Percentiles rank a stretch among this genome's conserved stretches.
These are phyloP conservation scores for Rhagologus leucostigma DNA, from an alignment of 2,113 vertebrate species.

Conservation along the genomic window DNA sequence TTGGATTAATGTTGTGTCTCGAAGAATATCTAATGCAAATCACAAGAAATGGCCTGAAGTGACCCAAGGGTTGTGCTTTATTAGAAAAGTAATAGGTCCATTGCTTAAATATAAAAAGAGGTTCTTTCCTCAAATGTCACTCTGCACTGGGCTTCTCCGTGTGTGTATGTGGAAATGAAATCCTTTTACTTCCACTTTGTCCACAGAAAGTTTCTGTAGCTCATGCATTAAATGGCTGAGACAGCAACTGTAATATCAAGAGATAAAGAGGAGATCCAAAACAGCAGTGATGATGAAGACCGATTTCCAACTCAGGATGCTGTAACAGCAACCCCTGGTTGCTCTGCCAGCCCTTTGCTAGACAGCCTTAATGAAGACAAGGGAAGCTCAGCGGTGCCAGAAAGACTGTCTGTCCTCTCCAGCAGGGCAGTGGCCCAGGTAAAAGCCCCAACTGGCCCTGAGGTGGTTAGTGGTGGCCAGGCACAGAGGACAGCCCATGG, in stretches of 20 bases:
- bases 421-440: background rate
- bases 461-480: background rate
- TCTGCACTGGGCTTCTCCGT: background rate
- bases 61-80: conserved; percentile 64
- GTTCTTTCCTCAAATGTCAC: conserved; percentile 72
- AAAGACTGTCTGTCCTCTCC: background rate
- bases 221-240: conserved; percentile 33
- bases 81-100: conserved; percentile 66
- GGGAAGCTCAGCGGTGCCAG: background rate
- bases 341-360: background rate
- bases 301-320: background rate
- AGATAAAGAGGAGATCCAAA: conserved; percentile 3
- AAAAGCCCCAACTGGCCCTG: background rate
- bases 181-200: conserved; percentile 16
- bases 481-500: background rate
- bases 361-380: background rate
- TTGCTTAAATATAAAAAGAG: conserved; percentile 61
- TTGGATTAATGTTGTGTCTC: conserved; percentile 76
- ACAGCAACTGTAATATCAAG: background rate
- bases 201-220: background rate
- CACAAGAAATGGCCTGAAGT: conserved; percentile 67
- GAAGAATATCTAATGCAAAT: conserved; percentile 70
- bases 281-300: background rate
- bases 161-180: conserved; percentile 11
- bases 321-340: background rate